Percentiles rank a stretch among this genome's conserved stretches.
phyloP scores from a whole-genome alignment of 1,140 invertebrate genomes.

The Hycleus cichorii region DNA sequence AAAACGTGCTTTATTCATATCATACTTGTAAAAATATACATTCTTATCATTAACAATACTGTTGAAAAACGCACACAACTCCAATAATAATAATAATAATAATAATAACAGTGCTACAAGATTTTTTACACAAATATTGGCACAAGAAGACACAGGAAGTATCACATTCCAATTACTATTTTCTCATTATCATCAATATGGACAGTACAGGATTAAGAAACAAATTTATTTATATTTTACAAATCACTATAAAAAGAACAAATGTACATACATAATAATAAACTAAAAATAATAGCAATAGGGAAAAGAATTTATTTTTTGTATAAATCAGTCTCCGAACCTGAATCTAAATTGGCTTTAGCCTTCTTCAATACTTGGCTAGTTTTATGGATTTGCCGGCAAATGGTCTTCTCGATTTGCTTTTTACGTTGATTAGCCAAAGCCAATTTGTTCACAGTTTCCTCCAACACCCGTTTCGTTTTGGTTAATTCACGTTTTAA shows the following conservation, averaged over 20 bases:
- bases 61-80: conserved; percentile 1
- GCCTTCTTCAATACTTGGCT: conserved; percentile 54
- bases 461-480: conserved; percentile 50
- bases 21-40: conserved; percentile 5
- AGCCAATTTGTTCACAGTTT: conserved; percentile 50
- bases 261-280: too few relatives aligned
- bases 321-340: conserved; percentile 35
- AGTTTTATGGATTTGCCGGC: conserved; percentile 55
- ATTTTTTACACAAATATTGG: conserved; percentile 17
- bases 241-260: too few relatives aligned
- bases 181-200: too few relatives aligned
- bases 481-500: conserved; percentile 48
- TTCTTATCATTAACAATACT: conserved; percentile 9
- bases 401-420: conserved; percentile 53
- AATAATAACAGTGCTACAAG: conserved; percentile 6
- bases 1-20: conserved; percentile 5
- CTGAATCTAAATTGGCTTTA: conserved; percentile 46
- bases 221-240: too few relatives aligned
- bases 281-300: too few relatives aligned
- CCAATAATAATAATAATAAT: neutral
- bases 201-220: too few relatives aligned
- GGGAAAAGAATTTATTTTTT: too few relatives aligned
- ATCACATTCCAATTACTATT: conserved; percentile 20
- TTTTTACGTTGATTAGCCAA: conserved; percentile 51
- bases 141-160: conserved; percentile 26